Evolutionary conservation across 1,140 invertebrate genomes (phyloP).

Genomic region (Euglossa dilemma): DNA sequence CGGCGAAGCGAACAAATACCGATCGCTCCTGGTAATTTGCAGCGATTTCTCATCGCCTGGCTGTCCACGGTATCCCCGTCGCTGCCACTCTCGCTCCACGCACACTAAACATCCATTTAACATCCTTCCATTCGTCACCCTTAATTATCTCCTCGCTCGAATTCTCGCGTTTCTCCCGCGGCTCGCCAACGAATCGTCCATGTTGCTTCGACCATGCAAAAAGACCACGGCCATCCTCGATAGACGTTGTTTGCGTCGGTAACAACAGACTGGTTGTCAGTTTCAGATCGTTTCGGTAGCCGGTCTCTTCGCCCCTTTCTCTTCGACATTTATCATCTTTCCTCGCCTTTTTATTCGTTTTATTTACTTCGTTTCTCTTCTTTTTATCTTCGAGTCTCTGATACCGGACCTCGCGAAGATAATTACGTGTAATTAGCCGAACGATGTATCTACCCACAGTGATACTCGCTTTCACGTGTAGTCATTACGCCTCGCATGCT

Average conservation of each 20-base stretch:
- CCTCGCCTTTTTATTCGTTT: too few species aligned
- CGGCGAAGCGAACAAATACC: constrained; percentile 20
- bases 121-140: constrained; percentile 45
- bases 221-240: constrained; percentile 52
- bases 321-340: neutral
- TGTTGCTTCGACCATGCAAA: constrained; percentile 28
- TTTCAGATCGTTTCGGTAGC: constrained; percentile 57
- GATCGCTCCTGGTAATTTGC: constrained; percentile 48
- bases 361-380: neutral
- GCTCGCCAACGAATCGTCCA: constrained; percentile 6
- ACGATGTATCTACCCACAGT: constrained; percentile 58
- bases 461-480: constrained; percentile 61
- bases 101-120: constrained; percentile 58
- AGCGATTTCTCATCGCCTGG: constrained; percentile 47
- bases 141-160: constrained; percentile 54
- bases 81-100: constrained; percentile 1
- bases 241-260: constrained; percentile 42
- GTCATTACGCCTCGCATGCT: constrained; percentile 66
- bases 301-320: constrained; percentile 18
- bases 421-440: constrained; percentile 66
- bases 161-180: constrained; percentile 38
- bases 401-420: constrained; percentile 43
- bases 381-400: neutral
- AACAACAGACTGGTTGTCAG: constrained; percentile 47
- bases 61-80: constrained; percentile 15